phyloP scores from a whole-genome alignment of 2,888 invertebrate species.

The Cataglyphis livida region DNA sequence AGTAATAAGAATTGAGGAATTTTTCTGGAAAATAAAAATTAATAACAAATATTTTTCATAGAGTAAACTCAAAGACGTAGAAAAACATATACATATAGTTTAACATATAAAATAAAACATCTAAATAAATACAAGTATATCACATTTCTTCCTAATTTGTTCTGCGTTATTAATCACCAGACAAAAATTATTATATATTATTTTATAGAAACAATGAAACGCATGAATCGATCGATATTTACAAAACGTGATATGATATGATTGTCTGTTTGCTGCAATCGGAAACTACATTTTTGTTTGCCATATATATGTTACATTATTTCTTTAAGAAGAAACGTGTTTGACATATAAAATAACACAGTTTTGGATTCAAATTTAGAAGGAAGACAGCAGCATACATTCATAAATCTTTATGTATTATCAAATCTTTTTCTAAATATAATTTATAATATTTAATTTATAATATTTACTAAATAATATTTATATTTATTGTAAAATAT shows the following conservation, averaged over 20 bases:
- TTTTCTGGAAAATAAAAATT: neutral
- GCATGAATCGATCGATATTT: neutral
- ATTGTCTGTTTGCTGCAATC: neutral
- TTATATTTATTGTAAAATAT: too few relatives aligned
- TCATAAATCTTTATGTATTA: neutral
- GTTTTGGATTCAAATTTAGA: slow-evolving; percentile 37
- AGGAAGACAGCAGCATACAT: neutral
- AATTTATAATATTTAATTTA: too few relatives aligned
- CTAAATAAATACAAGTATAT: neutral
- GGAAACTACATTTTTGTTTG: neutral
- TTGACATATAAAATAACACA: slow-evolving; percentile 42
- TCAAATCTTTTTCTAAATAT: neutral
- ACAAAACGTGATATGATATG: neutral
- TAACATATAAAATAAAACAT: neutral
- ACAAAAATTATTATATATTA: neutral
- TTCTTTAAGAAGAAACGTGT: neutral
- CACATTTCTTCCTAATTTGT: neutral
- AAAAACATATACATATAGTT: neutral
- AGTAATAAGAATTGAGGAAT: neutral
- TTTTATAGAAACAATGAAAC: neutral
- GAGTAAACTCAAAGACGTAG: neutral
- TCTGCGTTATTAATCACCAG: neutral
- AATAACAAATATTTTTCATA: neutral
- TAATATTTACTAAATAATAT: too few relatives aligned
- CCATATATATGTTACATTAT: neutral